Base-by-base conservation (phyloP, 2,113 vertebrate genomes). In the Lucifuga dentata region DNA sequence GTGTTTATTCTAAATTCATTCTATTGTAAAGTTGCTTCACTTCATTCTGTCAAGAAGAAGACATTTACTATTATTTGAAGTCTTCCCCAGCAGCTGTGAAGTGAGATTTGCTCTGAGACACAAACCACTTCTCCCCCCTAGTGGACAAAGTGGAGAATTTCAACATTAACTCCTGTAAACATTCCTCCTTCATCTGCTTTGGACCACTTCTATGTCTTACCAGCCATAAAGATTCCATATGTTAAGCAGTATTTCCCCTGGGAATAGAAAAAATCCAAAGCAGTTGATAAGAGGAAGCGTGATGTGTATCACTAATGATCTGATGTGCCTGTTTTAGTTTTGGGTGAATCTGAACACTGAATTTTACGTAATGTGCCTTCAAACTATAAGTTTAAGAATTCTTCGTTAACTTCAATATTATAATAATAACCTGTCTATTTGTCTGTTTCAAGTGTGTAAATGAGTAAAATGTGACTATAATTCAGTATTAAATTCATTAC, bases 81-180 rank as follows among this genome's bases (percentile, higher is more conserved):
- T 24, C 45, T 35, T 23, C 33, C 11, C 6, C 5, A 48, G 26
- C 24, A 32, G n/a, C 49, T 51, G 44, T 15, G 36, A 9, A 9
- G 35, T 33, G 13, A 10, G 52, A 39, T 11, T 23, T 15, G 38
- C 58, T 58, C 44, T 21, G 19, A 24, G 33, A 23, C 24, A 24
- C 63, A 62, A 70, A 40, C 59, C 83, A 73, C 74, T 86, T 63
- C 58, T 57, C 9, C 86, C 89, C 62, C 77, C 89, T 83, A 10
- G 62, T 87, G 89, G 86, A 76, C 40, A 68, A 49, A 80, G 15
- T 2, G 3, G 36, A 48, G 52, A 72, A 71, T 6, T 41, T 53
- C 83, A 82, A 49, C 38, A 5, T 46, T 41, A 9, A 5, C 23
- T 21, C 13, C 32, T 29, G 33, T 24, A 21, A 21, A 10, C 24